Evolutionary conservation across 2,888 invertebrate species (phyloP).

Genomic region (Xylophagus ater): DNA sequence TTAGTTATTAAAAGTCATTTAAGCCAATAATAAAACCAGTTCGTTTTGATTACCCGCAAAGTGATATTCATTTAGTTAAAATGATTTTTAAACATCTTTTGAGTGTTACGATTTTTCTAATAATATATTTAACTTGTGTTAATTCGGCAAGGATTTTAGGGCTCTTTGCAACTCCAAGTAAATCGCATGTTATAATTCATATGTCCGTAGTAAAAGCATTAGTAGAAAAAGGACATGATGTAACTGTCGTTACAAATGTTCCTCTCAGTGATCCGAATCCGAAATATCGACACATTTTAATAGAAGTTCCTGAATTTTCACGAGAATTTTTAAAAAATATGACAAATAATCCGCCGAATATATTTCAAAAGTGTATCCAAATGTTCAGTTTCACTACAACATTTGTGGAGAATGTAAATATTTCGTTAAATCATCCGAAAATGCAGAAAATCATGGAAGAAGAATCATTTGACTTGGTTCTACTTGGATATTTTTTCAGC

Average conservation of each 20-base stretch:
- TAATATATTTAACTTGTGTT: neutral
- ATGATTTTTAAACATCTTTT: neutral
- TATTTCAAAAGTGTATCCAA: neutral
- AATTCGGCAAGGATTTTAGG: conserved; percentile 33
- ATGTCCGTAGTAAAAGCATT: conserved; percentile 29
- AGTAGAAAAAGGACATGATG: conserved; percentile 32
- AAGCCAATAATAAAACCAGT: too few species aligned
- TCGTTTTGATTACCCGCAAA: neutral
- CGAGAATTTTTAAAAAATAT: neutral
- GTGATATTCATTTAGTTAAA: neutral
- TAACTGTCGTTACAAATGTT: conserved; percentile 29
- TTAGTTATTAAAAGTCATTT: too few species aligned
- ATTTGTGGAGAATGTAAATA: too few species aligned
- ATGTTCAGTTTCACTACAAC: neutral
- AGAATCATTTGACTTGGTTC: conserved; percentile 11
- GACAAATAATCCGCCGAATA: neutral
- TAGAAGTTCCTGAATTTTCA: neutral
- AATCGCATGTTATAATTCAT: conserved; percentile 34
- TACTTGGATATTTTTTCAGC: conserved; percentile 15
- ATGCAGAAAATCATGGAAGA: neutral
- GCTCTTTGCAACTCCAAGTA: conserved; percentile 31
- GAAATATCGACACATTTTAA: conserved; percentile 8
- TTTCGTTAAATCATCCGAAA: neutral
- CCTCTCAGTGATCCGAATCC: conserved; percentile 18
- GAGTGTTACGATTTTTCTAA: neutral